Conservation (phyloP, 2,888 invertebrate species). For the Sphecodes monilicornis region DNA sequence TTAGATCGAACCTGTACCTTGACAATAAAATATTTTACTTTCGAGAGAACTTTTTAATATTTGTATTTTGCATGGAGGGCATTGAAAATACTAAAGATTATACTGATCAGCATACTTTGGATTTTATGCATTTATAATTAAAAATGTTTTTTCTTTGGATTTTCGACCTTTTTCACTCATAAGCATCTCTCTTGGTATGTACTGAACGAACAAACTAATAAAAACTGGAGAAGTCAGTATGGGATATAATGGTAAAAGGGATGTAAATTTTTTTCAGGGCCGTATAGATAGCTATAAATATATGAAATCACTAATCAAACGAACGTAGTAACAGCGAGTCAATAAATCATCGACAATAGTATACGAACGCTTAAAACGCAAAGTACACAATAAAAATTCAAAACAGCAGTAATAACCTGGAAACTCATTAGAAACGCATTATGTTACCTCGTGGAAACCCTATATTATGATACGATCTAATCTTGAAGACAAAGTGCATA, state of each 20-base stretch:
- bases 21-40: too few relatives aligned
- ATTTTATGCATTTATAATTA: too few relatives aligned
- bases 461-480: neutral
- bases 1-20: too few relatives aligned
- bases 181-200: too few relatives aligned
- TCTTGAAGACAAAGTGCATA: neutral
- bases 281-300: neutral
- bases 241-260: neutral
- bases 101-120: too few relatives aligned
- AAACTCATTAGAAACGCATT: neutral
- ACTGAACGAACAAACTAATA: too few relatives aligned
- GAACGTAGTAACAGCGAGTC: neutral
- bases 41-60: too few relatives aligned
- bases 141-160: too few relatives aligned
- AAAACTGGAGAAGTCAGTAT: too few relatives aligned
- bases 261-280: neutral
- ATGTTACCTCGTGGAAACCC: neutral
- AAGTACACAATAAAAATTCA: neutral
- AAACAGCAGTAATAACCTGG: constrained; percentile 1
- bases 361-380: constrained; percentile 1
- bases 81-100: too few relatives aligned
- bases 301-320: neutral
- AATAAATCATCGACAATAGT: neutral
- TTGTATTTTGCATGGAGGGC: too few relatives aligned
- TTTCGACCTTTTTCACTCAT: too few relatives aligned